phyloP scores from a whole-genome alignment of 2,888 invertebrate species.

The Celastrina argiolus region DNA sequence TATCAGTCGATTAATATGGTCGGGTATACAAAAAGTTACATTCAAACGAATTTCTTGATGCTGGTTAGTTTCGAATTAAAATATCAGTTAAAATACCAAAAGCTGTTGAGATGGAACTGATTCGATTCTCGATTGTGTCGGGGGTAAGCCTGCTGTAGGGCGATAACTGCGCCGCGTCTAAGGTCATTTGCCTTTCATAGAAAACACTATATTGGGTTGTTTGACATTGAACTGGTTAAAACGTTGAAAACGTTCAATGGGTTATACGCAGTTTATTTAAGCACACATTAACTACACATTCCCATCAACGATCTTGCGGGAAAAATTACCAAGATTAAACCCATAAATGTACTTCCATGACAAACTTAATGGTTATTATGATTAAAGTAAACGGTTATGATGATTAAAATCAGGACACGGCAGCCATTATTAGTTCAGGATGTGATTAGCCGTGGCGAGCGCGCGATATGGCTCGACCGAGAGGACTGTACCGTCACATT shows the following conservation, averaged over 20 bases:
- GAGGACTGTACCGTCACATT: not conserved
- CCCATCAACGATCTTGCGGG: not conserved
- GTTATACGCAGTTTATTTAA: not conserved
- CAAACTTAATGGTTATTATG: not conserved
- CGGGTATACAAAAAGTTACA: too few species aligned
- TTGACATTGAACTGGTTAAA: not conserved
- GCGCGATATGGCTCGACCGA: not conserved
- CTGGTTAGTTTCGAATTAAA: too few species aligned
- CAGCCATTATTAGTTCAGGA: constrained; percentile 1
- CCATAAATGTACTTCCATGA: not conserved
- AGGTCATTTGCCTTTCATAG: too few species aligned
- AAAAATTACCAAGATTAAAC: not conserved
- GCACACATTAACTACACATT: not conserved
- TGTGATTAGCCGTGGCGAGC: not conserved
- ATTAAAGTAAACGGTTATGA: constrained; percentile 6
- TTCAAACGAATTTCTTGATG: too few species aligned
- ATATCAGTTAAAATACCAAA: too few species aligned
- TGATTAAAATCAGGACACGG: not conserved
- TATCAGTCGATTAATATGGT: too few species aligned
- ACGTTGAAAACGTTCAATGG: too few species aligned
- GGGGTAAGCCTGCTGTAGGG: too few species aligned
- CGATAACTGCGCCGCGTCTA: too few species aligned
- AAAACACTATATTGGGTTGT: not conserved
- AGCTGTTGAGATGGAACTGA: too few species aligned
- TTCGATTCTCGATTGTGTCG: too few species aligned